Evolutionary conservation across 2,797 vertebrate genomes (phyloP), one percentile per base, ranked within the genome.

Genomic region (Otus scops): DNA sequence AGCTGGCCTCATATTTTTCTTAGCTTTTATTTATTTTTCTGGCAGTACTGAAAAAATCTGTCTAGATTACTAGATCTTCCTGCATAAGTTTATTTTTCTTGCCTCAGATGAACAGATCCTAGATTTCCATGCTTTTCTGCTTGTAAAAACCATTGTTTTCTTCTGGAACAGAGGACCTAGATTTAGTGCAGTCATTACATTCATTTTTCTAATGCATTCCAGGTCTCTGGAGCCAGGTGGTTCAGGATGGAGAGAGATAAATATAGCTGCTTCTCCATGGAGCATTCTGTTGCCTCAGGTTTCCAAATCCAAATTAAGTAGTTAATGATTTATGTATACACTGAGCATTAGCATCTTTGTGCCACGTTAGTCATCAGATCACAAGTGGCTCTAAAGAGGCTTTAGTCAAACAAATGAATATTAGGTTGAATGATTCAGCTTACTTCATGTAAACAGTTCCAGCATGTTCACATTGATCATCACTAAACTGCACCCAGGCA

Each of bases 291-390:
- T 92, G 81, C 92, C 88, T 92, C 57, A 75, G 81, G 75, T 92
- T 96, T 96, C 95, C 85, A 96, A 95, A 95, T 93, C 93, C 92
- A 97, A 97, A 97, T 95, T 95, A 97, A 95, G 88, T 74, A 95
- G 93, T 96, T 95, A 96, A 95, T 95, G 92, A 97, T 97, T 95
- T 96, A 93, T 95, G 90, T 91, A 93, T 93, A 97, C 94, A 96
- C 41, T 45, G 71, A 97, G 84, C 93, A 91, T 93, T 94, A 95
- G 94, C 90, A 93, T 96, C 96, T 97, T 95, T 74, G 86, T 92
- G 84, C 84, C 88, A 88, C 15, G 4, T 88, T 93, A 94, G 93
- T 95, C 93, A 93, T 93, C 94, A 91, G 92, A 93, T 85, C 93
- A 96, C 94, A 97, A 97, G 95, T 95, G 92, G 93, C 68, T 95